Conservation (phyloP, 2,888 invertebrate species). For the Atrina japonica region DNA sequence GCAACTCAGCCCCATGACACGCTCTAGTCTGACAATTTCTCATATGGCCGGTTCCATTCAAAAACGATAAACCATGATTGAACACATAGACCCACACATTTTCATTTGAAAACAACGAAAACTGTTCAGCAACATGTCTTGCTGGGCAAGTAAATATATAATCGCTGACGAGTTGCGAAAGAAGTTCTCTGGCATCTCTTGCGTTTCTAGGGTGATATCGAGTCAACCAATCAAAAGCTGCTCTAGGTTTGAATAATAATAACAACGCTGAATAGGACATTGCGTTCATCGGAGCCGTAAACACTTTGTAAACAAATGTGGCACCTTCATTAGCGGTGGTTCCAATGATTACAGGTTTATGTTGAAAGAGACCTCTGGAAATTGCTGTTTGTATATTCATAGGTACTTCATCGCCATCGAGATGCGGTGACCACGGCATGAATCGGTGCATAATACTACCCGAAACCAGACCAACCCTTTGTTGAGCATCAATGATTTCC, state of each 20-base stretch:
- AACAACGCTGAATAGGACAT: slow-evolving; percentile 34
- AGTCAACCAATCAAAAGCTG: slow-evolving; percentile 39
- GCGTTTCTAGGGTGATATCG: slow-evolving; percentile 44
- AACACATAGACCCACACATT: slow-evolving; percentile 60
- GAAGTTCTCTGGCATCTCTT: slow-evolving; percentile 41
- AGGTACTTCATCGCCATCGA: slow-evolving; percentile 54
- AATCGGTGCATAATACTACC: slow-evolving; percentile 54
- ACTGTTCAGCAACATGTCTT: slow-evolving; percentile 26
- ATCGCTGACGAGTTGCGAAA: slow-evolving; percentile 53
- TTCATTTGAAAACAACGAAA: background rate
- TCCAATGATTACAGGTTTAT: slow-evolving; percentile 63
- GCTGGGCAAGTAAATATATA: slow-evolving; percentile 61
- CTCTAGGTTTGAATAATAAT: slow-evolving; percentile 36
- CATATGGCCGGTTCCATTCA: slow-evolving; percentile 45
- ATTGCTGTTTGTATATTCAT: slow-evolving; percentile 42
- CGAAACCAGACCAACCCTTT: slow-evolving; percentile 28
- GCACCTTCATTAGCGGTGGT: slow-evolving; percentile 56
- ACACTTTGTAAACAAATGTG: slow-evolving; percentile 50
- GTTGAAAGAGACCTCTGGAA: slow-evolving; percentile 21
- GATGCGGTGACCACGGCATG: slow-evolving; percentile 61
- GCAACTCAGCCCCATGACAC: slow-evolving; percentile 65
- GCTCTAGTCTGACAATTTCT: slow-evolving; percentile 51
- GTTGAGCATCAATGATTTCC: slow-evolving; percentile 58
- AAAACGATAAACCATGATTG: slow-evolving; percentile 49
- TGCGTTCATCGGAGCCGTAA: slow-evolving; percentile 38